phyloP scores from a whole-genome alignment of 1,140 invertebrate genomes.

The Ephestia elutella region DNA sequence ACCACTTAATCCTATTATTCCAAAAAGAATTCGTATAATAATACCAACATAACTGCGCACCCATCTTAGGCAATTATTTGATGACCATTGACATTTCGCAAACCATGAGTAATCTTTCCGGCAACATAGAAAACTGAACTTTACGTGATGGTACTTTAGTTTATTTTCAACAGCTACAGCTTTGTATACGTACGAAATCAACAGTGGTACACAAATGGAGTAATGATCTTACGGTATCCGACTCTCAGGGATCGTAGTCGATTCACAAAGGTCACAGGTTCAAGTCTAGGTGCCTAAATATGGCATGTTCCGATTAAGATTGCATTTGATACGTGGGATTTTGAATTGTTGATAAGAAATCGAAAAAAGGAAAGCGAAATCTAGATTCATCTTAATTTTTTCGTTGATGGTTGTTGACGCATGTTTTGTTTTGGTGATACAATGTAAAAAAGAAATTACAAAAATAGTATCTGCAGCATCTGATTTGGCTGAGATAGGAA shows the following conservation, averaged over 20 bases:
- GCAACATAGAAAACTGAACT: background rate
- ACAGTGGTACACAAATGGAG: constrained; percentile 8
- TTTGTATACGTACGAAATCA: background rate
- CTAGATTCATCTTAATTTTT: background rate
- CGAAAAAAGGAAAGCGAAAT: background rate
- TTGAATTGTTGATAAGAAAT: background rate
- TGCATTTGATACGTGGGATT: background rate
- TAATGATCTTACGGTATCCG: constrained; percentile 10
- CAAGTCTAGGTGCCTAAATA: background rate
- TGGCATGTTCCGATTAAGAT: constrained; percentile 5
- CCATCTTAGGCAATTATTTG: constrained; percentile 4
- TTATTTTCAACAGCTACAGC: background rate
- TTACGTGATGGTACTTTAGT: background rate
- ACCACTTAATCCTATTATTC: too few relatives aligned
- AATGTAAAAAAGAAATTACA: too few relatives aligned
- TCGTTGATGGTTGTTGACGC: too few relatives aligned
- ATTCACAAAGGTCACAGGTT: constrained; percentile 4
- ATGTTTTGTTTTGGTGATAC: too few relatives aligned
- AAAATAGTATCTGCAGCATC: too few relatives aligned
- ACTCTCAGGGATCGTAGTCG: constrained; percentile 5
- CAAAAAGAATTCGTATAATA: too few relatives aligned
- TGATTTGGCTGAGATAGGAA: too few relatives aligned
- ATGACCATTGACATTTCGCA: constrained; percentile 7
- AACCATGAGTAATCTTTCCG: background rate
- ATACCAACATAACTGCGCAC: background rate